These are phyloP conservation scores for Oncorhynchus keta DNA, from an alignment of 2,113 vertebrate species.

Conservation along the genomic window DNA sequence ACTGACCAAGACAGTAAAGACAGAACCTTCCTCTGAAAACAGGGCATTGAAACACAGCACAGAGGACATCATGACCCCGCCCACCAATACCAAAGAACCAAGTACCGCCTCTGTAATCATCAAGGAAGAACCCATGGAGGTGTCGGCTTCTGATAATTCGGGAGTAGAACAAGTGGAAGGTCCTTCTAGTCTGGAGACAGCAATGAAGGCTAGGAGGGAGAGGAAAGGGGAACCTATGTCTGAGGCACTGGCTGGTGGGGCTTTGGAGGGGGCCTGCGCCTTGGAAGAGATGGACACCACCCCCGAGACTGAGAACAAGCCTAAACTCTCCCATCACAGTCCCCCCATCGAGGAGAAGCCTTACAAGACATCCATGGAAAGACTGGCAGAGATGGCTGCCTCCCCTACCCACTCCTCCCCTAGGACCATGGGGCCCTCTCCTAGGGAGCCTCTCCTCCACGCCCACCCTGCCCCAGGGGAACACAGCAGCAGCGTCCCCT, in stretches of 20 bases:
- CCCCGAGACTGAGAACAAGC: slow-evolving; percentile 68
- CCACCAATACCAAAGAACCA: slow-evolving; percentile 66
- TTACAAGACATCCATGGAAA: slow-evolving; percentile 68
- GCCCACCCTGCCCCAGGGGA: slow-evolving; percentile 66
- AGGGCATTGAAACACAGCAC: slow-evolving; percentile 54
- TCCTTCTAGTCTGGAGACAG: slow-evolving; percentile 49
- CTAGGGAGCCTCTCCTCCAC: slow-evolving; percentile 63
- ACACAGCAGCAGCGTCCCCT: slow-evolving; percentile 70
- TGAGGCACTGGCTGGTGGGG: slow-evolving; percentile 45
- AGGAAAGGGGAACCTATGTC: slow-evolving; percentile 42
- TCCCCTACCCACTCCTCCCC: slow-evolving; percentile 71
- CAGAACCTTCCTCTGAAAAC: slow-evolving; percentile 51
- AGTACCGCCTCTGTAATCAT: slow-evolving; percentile 57
- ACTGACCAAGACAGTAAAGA: slow-evolving; percentile 67
- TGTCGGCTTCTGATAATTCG: slow-evolving; percentile 54
- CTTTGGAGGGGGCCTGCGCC: slow-evolving; percentile 32
- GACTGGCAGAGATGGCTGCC: slow-evolving; percentile 66
- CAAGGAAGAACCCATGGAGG: slow-evolving; percentile 58
- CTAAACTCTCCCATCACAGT: slow-evolving; percentile 63
- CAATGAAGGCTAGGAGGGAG: slow-evolving; percentile 51
- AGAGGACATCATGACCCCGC: slow-evolving; percentile 68
- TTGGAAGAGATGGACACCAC: slow-evolving; percentile 66
- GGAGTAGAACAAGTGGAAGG: slow-evolving; percentile 49
- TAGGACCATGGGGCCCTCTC: slow-evolving; percentile 62
- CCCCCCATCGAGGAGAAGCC: slow-evolving; percentile 77